phyloP scores from a whole-genome alignment of 2,113 vertebrate species.

The Tupaia tana region DNA sequence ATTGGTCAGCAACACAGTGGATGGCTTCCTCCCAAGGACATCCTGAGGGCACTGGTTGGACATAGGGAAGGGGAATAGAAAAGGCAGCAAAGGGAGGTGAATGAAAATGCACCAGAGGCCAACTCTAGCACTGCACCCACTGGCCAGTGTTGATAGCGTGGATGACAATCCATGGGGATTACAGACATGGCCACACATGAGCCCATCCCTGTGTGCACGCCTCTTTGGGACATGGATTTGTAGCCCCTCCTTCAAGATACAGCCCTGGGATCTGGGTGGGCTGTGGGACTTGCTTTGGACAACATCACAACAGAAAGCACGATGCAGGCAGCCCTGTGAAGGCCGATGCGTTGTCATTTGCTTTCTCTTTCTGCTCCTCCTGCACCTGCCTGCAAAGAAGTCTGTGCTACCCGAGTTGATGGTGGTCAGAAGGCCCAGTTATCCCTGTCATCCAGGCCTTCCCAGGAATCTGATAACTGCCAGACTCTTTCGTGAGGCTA shows the following conservation, averaged over 20 bases:
- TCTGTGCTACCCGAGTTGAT: too few species aligned
- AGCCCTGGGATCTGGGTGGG: neutral
- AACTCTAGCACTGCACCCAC: accelerated
- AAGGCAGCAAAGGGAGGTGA: neutral
- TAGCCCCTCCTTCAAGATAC: neutral
- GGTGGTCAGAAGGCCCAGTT: too few species aligned
- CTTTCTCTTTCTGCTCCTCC: neutral
- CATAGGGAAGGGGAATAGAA: neutral
- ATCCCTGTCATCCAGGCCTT: neutral
- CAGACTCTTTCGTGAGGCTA: neutral
- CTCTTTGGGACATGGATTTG: neutral
- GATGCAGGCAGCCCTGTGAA: neutral
- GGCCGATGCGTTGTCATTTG: accelerated
- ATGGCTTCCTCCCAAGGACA: neutral
- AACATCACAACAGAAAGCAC: neutral
- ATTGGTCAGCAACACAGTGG: neutral
- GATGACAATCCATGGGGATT: too few species aligned
- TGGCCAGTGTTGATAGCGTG: accelerated
- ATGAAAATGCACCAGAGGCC: neutral
- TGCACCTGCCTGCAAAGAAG: neutral
- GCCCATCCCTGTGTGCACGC: too few species aligned
- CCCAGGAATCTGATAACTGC: neutral
- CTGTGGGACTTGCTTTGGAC: neutral
- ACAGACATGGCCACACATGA: accelerated
- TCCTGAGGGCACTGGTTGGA: neutral